Percentiles rank a stretch among this genome's conserved stretches.
These are phyloP conservation scores for Mus pahari DNA, from an alignment of 2,113 vertebrate species.

Conservation along the genomic window DNA sequence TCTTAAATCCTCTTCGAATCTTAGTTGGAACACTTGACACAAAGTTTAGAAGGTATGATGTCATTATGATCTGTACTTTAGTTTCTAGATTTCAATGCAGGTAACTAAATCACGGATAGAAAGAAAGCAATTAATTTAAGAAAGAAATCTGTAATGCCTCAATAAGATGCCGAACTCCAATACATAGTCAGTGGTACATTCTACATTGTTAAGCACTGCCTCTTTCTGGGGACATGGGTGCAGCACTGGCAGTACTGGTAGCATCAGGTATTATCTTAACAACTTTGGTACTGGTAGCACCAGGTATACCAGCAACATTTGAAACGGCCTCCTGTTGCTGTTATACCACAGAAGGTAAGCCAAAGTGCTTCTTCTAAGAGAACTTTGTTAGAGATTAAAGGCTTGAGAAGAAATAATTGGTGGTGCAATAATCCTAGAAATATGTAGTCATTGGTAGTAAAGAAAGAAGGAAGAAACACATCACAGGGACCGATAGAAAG, in stretches of 20 bases:
- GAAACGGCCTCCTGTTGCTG: not conserved
- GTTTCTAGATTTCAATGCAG: not conserved
- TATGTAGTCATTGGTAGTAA: not conserved
- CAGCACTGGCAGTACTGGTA: not conserved
- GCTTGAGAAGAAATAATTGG: not conserved
- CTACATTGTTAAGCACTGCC: not conserved
- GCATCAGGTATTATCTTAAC: not conserved
- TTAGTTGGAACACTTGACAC: not conserved
- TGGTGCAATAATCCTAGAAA: not conserved
- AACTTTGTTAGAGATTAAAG: not conserved
- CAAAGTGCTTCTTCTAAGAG: not conserved
- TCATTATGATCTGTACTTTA: not conserved
- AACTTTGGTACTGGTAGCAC: not conserved
- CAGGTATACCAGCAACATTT: not conserved
- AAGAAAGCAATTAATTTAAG: slow-evolving; percentile 32
- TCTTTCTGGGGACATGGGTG: not conserved
- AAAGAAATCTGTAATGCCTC: not conserved
- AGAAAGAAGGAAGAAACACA: not conserved
- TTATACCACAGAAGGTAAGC: not conserved
- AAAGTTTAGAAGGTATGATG: not conserved
- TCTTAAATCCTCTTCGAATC: not conserved
- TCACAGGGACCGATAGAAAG: not conserved
- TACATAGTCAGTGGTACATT: not conserved
- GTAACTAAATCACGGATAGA: not conserved
- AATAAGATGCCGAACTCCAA: not conserved